Conservation (phyloP, 2,113 vertebrate genomes). For the Pterocles gutturalis region DNA sequence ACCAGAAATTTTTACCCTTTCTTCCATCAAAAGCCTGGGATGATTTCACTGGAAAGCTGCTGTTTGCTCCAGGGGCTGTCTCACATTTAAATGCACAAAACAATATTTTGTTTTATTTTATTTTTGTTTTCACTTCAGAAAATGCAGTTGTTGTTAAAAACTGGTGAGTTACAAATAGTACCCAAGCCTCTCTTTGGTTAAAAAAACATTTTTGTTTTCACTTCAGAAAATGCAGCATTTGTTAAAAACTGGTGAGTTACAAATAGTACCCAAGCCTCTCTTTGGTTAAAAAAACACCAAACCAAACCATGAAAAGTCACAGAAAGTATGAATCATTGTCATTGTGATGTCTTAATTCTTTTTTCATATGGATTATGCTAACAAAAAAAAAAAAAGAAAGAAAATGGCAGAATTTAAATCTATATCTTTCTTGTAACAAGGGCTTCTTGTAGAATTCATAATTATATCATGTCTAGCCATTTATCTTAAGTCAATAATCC, state of each 20-base stretch:
- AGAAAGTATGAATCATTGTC: not conserved
- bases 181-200: not conserved
- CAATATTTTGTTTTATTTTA: not conserved
- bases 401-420: not conserved
- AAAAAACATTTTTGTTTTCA: not conserved
- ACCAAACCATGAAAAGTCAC: not conserved
- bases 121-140: not conserved
- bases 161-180: not conserved
- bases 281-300: too few relatives aligned
- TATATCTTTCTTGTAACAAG: constrained; percentile 13
- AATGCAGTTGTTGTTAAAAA: not conserved
- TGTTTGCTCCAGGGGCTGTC: not conserved
- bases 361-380: not conserved
- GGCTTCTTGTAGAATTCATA: constrained; percentile 28
- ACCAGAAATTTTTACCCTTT: not conserved
- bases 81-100: not conserved
- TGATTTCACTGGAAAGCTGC: not conserved
- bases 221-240: not conserved
- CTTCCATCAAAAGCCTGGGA: not conserved
- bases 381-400: not conserved
- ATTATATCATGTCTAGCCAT: not conserved
- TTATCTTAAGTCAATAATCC: constrained; percentile 50
- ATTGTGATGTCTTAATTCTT: not conserved
- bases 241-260: not conserved
- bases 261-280: not conserved